Conservation (phyloP, 1,140 invertebrate species). For the Heliconius himera region DNA sequence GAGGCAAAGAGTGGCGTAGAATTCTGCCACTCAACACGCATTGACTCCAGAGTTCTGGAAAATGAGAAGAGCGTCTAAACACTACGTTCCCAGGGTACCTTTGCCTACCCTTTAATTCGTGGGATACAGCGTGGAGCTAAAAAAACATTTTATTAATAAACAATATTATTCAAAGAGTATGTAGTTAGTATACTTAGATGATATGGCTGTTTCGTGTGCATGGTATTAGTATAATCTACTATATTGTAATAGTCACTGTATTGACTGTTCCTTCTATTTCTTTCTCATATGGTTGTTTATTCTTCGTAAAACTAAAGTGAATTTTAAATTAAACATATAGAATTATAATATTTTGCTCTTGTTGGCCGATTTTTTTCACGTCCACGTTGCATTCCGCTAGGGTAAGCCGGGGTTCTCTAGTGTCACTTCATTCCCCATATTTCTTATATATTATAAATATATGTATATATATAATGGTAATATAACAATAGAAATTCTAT, state of each 20-base stretch:
- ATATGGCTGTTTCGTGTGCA: neutral
- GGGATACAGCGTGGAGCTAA: too few species aligned
- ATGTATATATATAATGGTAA: neutral
- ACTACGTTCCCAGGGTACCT: too few species aligned
- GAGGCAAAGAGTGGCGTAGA: too few species aligned
- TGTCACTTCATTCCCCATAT: neutral
- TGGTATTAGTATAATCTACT: neutral
- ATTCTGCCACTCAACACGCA: too few species aligned
- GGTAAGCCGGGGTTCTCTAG: neutral
- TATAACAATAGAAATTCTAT: conserved; percentile 1
- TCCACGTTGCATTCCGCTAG: too few species aligned
- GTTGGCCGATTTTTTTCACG: too few species aligned
- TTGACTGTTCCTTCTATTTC: neutral
- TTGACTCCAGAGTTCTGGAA: too few species aligned
- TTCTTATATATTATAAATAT: neutral
- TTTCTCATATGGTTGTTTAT: neutral
- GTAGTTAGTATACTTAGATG: neutral
- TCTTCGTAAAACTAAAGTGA: neutral
- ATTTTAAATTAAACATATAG: neutral
- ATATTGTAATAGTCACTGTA: neutral
- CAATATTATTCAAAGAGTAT: conserved; percentile 6
- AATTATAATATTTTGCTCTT: too few species aligned
- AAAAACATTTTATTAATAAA: neutral
- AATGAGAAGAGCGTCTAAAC: too few species aligned
- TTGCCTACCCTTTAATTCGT: too few species aligned